Percentiles rank a stretch among this genome's conserved stretches.
These are phyloP conservation scores for Nezara viridula DNA, from an alignment of 2,888 invertebrate species.

Conservation along the genomic window DNA sequence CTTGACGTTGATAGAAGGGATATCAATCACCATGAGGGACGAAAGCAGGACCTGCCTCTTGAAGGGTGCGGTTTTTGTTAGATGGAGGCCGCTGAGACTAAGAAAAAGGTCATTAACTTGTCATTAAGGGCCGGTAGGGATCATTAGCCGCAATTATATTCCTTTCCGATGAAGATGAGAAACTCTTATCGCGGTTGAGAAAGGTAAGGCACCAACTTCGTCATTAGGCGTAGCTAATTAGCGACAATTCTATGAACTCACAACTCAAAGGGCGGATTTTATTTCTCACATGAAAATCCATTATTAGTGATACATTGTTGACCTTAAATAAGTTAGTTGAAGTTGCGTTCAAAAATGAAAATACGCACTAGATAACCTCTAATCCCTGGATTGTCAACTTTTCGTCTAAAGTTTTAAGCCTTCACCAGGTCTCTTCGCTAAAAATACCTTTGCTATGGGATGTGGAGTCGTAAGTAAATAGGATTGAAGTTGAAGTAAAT, in stretches of 20 bases:
- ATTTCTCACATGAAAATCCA: not conserved
- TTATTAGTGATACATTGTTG: not conserved
- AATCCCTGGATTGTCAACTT: no score
- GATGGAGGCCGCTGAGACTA: conserved; percentile 37
- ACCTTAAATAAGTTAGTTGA: no score
- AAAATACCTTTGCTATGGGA: no score
- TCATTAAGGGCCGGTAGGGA: conserved; percentile 61
- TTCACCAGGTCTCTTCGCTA: no score
- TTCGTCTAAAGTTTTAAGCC: no score
- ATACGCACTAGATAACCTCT: no score
- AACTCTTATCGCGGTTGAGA: not conserved
- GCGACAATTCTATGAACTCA: no score
- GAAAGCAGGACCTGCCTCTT: not conserved
- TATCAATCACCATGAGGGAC: not conserved
- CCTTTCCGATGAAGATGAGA: not conserved
- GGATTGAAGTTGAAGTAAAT: no score
- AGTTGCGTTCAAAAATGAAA: no score
- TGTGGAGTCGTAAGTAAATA: no score
- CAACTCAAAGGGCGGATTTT: not conserved
- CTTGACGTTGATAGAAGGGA: conserved; percentile 36
- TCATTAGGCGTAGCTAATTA: not conserved
- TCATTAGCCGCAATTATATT: conserved; percentile 57
- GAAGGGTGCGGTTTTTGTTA: not conserved
- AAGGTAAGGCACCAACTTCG: conserved; percentile 26
- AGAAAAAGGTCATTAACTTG: conserved; percentile 64